phyloP scores from a whole-genome alignment of 2,113 vertebrate genomes.

The Tenrec ecaudatus region DNA sequence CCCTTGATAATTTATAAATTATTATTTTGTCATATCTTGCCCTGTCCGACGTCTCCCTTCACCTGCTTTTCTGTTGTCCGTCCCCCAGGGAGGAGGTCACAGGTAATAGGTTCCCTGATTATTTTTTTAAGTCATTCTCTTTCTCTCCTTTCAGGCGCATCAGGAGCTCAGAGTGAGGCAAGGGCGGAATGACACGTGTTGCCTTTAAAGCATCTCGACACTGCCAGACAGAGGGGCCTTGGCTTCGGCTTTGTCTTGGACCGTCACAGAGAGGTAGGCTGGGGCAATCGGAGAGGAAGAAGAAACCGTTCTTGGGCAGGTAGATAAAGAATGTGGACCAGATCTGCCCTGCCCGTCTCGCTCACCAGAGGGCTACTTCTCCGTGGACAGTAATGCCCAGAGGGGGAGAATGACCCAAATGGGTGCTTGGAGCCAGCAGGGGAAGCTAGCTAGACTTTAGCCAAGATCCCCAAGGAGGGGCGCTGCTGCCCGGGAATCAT shows the following conservation, averaged over 20 bases:
- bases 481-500: neutral
- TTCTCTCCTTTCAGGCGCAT: neutral
- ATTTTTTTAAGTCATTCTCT: neutral
- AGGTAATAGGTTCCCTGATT: too few species aligned
- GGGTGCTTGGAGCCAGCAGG: neutral
- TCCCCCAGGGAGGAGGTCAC: too few species aligned
- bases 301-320: neutral
- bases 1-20: too few species aligned
- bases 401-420: neutral
- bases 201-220: slow-evolving; percentile 8
- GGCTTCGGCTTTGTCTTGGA: slow-evolving; percentile 28
- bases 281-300: neutral
- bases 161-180: slow-evolving; percentile 36
- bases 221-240: slow-evolving; percentile 9
- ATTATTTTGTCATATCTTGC: too few species aligned
- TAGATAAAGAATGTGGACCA: neutral
- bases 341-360: neutral
- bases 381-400: neutral
- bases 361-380: neutral
- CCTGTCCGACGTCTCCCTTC: too few species aligned
- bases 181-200: slow-evolving; percentile 56
- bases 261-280: slow-evolving; percentile 67
- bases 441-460: neutral
- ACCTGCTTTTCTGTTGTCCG: too few species aligned
- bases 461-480: neutral